Evolutionary conservation across 2,888 invertebrate species (phyloP).

Genomic region (Aradus depressus): DNA sequence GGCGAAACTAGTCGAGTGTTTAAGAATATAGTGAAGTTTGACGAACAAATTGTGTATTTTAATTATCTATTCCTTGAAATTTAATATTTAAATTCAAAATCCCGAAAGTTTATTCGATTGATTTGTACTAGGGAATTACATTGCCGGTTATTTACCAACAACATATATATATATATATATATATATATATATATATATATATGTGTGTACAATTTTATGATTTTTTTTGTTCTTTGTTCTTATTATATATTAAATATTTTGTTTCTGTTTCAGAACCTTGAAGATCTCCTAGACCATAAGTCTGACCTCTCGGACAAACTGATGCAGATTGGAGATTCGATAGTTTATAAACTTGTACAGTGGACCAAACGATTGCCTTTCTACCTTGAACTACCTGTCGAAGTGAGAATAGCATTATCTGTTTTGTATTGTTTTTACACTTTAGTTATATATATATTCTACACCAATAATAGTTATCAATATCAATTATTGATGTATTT

Average conservation of each 20-base stretch:
- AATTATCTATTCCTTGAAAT: no score
- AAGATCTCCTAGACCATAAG: constrained; percentile 80
- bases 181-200: no score
- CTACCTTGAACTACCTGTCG: constrained; percentile 90
- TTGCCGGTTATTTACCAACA: background rate
- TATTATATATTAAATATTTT: background rate
- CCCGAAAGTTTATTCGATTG: no score
- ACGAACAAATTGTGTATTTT: no score
- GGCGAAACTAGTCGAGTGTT: no score
- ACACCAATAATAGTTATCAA: no score
- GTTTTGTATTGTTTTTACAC: background rate
- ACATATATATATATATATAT: background rate
- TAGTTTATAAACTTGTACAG: constrained; percentile 95
- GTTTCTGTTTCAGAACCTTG: constrained; percentile 58
- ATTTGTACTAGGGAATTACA: no score
- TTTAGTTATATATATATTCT: no score
- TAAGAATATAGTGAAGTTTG: no score
- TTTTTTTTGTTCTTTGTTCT: background rate
- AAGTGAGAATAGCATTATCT: constrained; percentile 41
- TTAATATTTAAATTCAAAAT: no score
- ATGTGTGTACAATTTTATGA: background rate
- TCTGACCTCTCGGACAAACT: constrained; percentile 84
- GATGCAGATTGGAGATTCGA: constrained; percentile 93
- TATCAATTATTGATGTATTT: no score
- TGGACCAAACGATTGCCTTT: constrained; percentile 98